Evolutionary conservation across 2,113 vertebrate genomes (phyloP), one percentile per base, ranked within the genome.

Genomic region (Oryzias javanicus): DNA sequence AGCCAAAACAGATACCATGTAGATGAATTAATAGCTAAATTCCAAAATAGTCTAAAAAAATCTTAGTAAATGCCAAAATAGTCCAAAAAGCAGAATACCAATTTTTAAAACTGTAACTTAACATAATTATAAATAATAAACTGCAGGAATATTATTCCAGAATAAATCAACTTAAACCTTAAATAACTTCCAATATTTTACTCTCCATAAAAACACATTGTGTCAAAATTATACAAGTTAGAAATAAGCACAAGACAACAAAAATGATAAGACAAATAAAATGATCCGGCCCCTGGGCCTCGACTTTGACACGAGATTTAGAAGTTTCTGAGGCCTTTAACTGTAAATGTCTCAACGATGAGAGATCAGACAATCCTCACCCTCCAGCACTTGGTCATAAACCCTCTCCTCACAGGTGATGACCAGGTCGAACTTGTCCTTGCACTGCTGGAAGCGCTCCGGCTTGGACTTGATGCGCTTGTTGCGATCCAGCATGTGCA

Each of bases 401-500:
- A 99, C 97, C 52, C 97, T 86, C 87, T 99, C 97, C 77, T 99
- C 97, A 49, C 97, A 99, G 20, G 97, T 98, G 81, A 99, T 93
- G 81, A 99, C 96, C 78, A 98, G 92, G 67, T 98, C 97, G 74
- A 99, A 99, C 85, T 94, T 92, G 1, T 99, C 97, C 84, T 93
- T 97, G 88, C 96, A 99, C 89, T 85, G 96, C 88, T 99, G 97
- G 88, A 99, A 99, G 20, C 97, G 90, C 72, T 99, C 97, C 0
- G 97, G 97, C 25, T 96, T 94, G 1, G 94, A 90, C 79, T 99
- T 99, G 85, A 99, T 98, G 67, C 97, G 93, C 87, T 97, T 98
- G 89, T 99, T 99, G 86, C 97, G 94, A 88, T 99, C 96, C 89
- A 99, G 85, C 97, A 99, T 99, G 89, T 99, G 97, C 64, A 99